phyloP scores from a whole-genome alignment of 2,888 invertebrate species.

The Belgica antarctica region DNA sequence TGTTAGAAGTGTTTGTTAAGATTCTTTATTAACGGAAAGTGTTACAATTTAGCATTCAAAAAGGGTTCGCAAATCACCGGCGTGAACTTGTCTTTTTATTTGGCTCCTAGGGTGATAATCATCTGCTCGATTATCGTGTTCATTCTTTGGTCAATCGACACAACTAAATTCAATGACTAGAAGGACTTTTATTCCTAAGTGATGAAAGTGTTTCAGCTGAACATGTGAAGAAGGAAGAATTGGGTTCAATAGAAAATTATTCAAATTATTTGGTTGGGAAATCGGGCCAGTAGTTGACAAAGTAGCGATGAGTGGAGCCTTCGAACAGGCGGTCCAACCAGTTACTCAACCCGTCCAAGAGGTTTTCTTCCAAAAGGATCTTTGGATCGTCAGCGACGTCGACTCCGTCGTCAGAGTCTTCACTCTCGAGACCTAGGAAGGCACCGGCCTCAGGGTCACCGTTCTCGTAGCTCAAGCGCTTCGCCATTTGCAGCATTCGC shows the following conservation, averaged over 20 bases:
- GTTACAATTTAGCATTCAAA: constrained; percentile 1
- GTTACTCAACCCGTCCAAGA: constrained; percentile 87
- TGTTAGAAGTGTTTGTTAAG: background rate
- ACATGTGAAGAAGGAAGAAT: too few relatives aligned
- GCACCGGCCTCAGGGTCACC: constrained; percentile 77
- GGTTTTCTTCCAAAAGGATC: constrained; percentile 67
- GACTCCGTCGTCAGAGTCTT: constrained; percentile 58
- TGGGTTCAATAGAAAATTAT: too few relatives aligned
- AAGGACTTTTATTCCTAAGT: too few relatives aligned
- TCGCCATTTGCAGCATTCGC: constrained; percentile 71
- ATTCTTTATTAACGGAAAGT: background rate
- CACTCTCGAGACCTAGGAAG: constrained; percentile 77
- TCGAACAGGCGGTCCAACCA: constrained; percentile 97
- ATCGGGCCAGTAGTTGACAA: constrained; percentile 98
- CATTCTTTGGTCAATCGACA: too few relatives aligned
- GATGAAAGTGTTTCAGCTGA: too few relatives aligned
- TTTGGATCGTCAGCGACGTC: constrained; percentile 47
- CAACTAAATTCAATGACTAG: too few relatives aligned
- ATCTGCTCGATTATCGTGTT: too few relatives aligned
- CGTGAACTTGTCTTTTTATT: too few relatives aligned
- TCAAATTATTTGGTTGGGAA: constrained; percentile 73
- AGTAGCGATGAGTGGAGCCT: constrained; percentile 91
- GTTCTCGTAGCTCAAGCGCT: constrained; percentile 57
- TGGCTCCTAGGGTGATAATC: too few relatives aligned
- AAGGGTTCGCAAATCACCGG: too few relatives aligned